phyloP scores from a whole-genome alignment of 2,888 invertebrate genomes.

The Epistrophella euchroma region DNA sequence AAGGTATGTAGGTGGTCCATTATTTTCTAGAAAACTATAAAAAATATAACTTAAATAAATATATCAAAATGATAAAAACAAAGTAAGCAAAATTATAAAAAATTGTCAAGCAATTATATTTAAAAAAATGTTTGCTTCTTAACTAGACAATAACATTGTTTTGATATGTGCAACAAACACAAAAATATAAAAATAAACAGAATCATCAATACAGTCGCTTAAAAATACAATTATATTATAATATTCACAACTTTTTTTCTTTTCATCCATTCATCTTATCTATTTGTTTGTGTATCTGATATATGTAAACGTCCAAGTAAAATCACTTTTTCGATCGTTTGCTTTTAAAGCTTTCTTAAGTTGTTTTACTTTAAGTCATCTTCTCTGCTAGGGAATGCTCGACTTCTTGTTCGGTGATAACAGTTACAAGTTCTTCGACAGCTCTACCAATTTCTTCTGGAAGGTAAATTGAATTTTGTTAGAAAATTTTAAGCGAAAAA shows the following conservation, averaged over 20 bases:
- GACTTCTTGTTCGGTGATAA: slow-evolving; percentile 92
- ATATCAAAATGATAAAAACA: slow-evolving; percentile 3
- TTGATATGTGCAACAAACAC: slow-evolving; percentile 65
- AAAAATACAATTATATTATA: slow-evolving; percentile 64
- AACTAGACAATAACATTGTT: slow-evolving; percentile 58
- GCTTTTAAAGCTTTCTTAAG: slow-evolving; percentile 78
- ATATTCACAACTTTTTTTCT: slow-evolving; percentile 76
- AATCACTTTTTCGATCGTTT: slow-evolving; percentile 48
- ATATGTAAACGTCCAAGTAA: slow-evolving; percentile 49
- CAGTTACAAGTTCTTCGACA: slow-evolving; percentile 94
- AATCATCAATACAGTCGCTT: slow-evolving; percentile 38
- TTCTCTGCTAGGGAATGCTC: slow-evolving; percentile 79
- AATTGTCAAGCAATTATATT: slow-evolving; percentile 51
- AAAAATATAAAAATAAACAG: slow-evolving; percentile 46
- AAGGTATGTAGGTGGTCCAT: slow-evolving; percentile 57
- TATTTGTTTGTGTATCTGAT: slow-evolving; percentile 56
- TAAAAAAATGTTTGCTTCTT: slow-evolving; percentile 43
- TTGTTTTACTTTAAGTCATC: slow-evolving; percentile 67
- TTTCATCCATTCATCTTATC: slow-evolving; percentile 42
- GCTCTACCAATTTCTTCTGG: slow-evolving; percentile 93
- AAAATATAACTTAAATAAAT: not conserved
- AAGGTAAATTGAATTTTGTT: slow-evolving; percentile 72
- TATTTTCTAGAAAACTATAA: slow-evolving; percentile 28
- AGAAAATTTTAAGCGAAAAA: not conserved
- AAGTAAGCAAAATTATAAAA: slow-evolving; percentile 36